Base-by-base conservation (phyloP, 2,797 vertebrate genomes). In the Typhlichthys eigenmanni region DNA sequence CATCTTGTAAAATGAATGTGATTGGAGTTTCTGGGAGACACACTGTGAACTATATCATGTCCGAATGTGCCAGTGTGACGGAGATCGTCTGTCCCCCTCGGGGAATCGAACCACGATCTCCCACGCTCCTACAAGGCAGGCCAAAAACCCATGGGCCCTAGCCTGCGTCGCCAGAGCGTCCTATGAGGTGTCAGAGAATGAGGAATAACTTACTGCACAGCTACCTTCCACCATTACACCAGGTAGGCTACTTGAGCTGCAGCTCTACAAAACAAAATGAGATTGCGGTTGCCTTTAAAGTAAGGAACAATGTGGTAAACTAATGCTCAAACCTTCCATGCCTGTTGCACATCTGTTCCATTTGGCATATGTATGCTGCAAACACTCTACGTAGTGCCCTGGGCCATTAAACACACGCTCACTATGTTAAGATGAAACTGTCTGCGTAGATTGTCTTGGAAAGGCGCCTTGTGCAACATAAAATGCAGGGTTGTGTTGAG, bases 361-460 rank as follows among this genome's bases (percentile, higher is more conserved):
- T 87, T 89, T 86, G 76, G 76, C 71, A 64, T 77, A 61, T 46
- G 64, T 55, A 76, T 58, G 56, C 71, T 71, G 61, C 62, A 66
- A 81, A 86, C 71, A 67, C 64, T 79, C 58, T 45, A 66, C 66
- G 68, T 17, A 11, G 60, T 69, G 78, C 82, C 81, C 79, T 78
- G 72, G 76, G 81, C 79, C 74, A 82, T 85, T 88, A 75, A 85
- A 78, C 80, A 82, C 81, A 84, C 84, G 76, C 80, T 82, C 88
- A 76, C 65, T 84, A 87, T 88, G 74, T 85, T 84, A 71, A 87
- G 87, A 85, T 57, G 64, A 84, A 83, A 86, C 74, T 64, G 76
- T 64, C 76, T 77, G 80, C 66, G 51, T 70, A 79, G 83, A 84
- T 80, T 85, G 78, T 63, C 62, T 88, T 84, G 85, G 78, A 85